Conservation (phyloP, 2,888 invertebrate species). For the Hesperia comma region DNA sequence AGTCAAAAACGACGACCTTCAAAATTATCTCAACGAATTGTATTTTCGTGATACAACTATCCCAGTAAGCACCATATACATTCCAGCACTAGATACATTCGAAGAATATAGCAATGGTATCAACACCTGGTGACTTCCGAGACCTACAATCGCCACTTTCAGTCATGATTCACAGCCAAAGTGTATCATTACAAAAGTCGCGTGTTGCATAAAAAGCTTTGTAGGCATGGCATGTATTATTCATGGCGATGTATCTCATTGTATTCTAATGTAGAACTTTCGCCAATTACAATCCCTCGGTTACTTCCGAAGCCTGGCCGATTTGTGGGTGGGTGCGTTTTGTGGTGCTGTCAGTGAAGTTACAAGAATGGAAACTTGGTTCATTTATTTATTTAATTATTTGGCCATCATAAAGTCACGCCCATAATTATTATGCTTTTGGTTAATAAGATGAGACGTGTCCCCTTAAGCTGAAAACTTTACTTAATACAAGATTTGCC, state of each 20-base stretch:
- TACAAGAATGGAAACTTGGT: background rate
- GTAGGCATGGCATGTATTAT: conserved; percentile 65
- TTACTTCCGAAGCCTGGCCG: conserved; percentile 34
- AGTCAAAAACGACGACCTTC: too few relatives aligned
- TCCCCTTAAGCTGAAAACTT: too few relatives aligned
- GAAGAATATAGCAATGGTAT: too few relatives aligned
- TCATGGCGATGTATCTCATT: conserved; percentile 70
- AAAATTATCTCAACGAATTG: too few relatives aligned
- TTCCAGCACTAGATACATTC: too few relatives aligned
- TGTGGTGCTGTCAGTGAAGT: conserved; percentile 4
- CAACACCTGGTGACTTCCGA: too few relatives aligned
- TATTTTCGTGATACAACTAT: too few relatives aligned
- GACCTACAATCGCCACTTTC: conserved; percentile 40
- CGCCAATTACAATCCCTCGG: conserved; percentile 61
- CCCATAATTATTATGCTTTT: too few relatives aligned
- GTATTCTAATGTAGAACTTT: conserved; percentile 81
- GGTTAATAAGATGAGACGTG: background rate
- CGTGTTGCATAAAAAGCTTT: conserved; percentile 66
- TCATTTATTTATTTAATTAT: background rate
- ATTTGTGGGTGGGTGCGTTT: conserved; percentile 31
- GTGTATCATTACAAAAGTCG: conserved; percentile 59
- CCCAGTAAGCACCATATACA: too few relatives aligned
- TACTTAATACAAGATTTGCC: too few relatives aligned
- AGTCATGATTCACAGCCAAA: conserved; percentile 45
- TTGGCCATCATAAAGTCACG: background rate